Evolutionary conservation across 2,888 invertebrate genomes (phyloP), one percentile per base, ranked within the genome.

Genomic region (Drosophila kanekoi): DNA sequence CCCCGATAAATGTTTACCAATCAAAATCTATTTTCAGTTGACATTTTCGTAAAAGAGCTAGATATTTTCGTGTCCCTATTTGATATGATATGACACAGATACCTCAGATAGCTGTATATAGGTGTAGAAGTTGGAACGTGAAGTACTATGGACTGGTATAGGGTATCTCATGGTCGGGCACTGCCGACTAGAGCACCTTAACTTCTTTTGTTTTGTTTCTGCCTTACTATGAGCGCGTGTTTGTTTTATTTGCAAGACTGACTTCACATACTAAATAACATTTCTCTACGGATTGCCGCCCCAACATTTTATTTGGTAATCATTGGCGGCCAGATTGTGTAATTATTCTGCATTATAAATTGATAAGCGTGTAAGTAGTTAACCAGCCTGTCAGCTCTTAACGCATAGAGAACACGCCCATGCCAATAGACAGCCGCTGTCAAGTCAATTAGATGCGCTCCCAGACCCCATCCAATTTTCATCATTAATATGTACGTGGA

Each of bases 401-500:
- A 49, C 38, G 28, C 2, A 33, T 35, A 45, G 38, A 23, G 48
- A 60, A 63, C 49, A 68, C 69, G 66, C 57, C 70, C 52, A 38
- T 11, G 32, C 23, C 35, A 58, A 14, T 45, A 32, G 71, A 65
- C 77, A 82, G 77, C 32, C 11, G 54, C 79, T 67, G 72, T 69
- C 78, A 67, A 52, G 18, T 44, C 73, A 73, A 78, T 69, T 69
- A 61, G 66, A 67, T 43, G 49, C 53, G 64, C 40, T 23, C 49
- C 54, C 52, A 56, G 49, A 61, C 45, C 20, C 8, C 41, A 58
- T 43, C 38, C 23, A 45, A 51, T 59, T 72, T 47, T 45, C 43
- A 62, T 52, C 51, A 67, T 73, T 73, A 63, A 52, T 73, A 72
- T 74, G 74, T 59, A 63, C 56, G 52, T 37, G 51, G 40, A 73